Evolutionary conservation across 2,888 invertebrate genomes (phyloP).

Genomic region (Blastobasis adustella): DNA sequence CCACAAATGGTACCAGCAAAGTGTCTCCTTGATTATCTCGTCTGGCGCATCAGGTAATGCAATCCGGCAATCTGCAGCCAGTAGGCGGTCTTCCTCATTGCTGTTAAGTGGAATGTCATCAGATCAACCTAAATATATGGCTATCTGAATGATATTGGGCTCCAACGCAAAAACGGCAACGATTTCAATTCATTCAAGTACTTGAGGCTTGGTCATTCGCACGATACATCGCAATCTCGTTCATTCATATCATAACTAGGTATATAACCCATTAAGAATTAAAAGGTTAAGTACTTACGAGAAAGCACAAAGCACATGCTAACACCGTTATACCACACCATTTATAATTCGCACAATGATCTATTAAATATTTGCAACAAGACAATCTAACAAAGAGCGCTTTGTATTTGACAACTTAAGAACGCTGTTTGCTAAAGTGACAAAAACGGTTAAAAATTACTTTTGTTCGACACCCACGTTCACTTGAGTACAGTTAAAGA

Average conservation of each 20-base stretch:
- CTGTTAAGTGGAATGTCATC: constrained; percentile 4
- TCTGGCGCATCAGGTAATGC: constrained; percentile 31
- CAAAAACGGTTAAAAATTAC: constrained; percentile 15
- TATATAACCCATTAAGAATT: no score
- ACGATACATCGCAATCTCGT: no score
- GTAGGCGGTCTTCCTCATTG: constrained; percentile 63
- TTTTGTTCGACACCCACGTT: constrained; percentile 23
- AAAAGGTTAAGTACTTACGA: background rate
- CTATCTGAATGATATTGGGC: no score
- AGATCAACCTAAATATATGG: no score
- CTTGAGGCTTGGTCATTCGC: no score
- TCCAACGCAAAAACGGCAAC: no score
- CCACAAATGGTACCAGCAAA: no score
- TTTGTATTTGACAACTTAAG: constrained; percentile 13
- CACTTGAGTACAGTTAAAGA: constrained; percentile 13
- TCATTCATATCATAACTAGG: no score
- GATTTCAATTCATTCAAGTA: no score
- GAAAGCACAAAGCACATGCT: background rate
- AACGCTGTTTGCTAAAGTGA: constrained; percentile 15
- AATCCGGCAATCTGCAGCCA: constrained; percentile 10
- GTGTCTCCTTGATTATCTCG: constrained; percentile 30
- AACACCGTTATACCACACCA: constrained; percentile 22
- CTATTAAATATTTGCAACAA: constrained; percentile 15
- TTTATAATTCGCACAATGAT: constrained; percentile 16
- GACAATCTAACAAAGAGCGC: constrained; percentile 21